Conservation (phyloP, 1,140 invertebrate genomes). For the Leucophenga varia region DNA sequence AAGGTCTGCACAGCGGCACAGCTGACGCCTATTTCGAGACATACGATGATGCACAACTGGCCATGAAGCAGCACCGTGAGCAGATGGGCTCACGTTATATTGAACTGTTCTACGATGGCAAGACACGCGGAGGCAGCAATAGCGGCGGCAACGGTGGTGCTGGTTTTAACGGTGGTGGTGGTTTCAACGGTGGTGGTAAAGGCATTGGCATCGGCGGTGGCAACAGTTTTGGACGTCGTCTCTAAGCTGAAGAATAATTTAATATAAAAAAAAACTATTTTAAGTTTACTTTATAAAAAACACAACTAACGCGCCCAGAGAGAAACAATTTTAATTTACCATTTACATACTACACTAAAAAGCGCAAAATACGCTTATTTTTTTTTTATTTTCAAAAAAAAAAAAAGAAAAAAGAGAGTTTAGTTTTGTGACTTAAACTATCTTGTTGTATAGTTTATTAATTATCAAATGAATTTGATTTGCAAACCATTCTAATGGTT, state of each 20-base stretch:
- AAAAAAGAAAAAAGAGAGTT: too few relatives aligned
- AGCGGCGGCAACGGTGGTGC: slow-evolving; percentile 16
- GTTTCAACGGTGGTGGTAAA: slow-evolving; percentile 17
- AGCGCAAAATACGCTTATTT: too few relatives aligned
- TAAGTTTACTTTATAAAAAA: too few relatives aligned
- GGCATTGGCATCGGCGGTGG: slow-evolving; percentile 13
- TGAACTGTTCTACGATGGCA: slow-evolving; percentile 62
- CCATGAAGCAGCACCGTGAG: slow-evolving; percentile 78
- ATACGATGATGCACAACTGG: slow-evolving; percentile 75
- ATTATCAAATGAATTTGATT: too few relatives aligned
- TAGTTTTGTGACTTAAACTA: too few relatives aligned
- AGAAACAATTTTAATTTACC: too few relatives aligned
- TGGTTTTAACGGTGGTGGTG: slow-evolving; percentile 11
- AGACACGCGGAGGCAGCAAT: slow-evolving; percentile 30
- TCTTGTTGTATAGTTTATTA: too few relatives aligned
- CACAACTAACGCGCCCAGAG: too few relatives aligned
- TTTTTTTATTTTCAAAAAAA: too few relatives aligned
- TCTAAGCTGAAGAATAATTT: not conserved
- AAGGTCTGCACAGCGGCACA: slow-evolving; percentile 88
- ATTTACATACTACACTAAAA: too few relatives aligned
- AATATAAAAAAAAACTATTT: not conserved
- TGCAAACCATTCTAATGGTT: too few relatives aligned
- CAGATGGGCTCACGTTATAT: slow-evolving; percentile 90
- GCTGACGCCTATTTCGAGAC: slow-evolving; percentile 83
- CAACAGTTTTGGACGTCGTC: slow-evolving; percentile 1